phyloP scores from a whole-genome alignment of 2,888 invertebrate species.

The Malachius bipustulatus region DNA sequence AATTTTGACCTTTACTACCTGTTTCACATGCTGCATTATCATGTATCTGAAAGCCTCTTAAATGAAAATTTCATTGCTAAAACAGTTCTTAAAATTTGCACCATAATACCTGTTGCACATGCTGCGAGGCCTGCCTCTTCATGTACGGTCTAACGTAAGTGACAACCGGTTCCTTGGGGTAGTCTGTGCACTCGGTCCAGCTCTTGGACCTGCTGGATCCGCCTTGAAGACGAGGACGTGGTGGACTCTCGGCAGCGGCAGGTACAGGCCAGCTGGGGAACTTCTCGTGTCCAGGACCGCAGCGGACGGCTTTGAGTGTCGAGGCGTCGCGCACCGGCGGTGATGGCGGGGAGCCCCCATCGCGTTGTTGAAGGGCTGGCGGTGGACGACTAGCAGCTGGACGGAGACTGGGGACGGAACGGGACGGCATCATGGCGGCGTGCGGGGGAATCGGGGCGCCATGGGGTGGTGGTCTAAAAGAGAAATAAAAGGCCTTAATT shows the following conservation, averaged over 20 bases:
- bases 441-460: conserved; percentile 18
- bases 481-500: no score
- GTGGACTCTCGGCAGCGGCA: conserved; percentile 43
- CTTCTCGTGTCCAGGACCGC: conserved; percentile 61
- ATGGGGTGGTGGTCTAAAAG: conserved; percentile 14
- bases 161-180: conserved; percentile 54
- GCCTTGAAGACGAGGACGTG: conserved; percentile 36
- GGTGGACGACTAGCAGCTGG: conserved; percentile 8
- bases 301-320: conserved; percentile 52
- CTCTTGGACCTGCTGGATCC: conserved; percentile 55
- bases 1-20: no score
- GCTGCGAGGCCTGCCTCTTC: conserved; percentile 45
- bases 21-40: no score
- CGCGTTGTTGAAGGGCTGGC: conserved; percentile 22
- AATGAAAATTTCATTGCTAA: no score
- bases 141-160: conserved; percentile 51
- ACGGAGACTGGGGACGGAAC: conserved; percentile 38
- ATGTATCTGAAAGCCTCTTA: no score
- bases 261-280: conserved; percentile 64
- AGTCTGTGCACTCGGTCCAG: conserved; percentile 59
- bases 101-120: conserved; percentile 51
- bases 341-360: conserved; percentile 42
- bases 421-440: conserved; percentile 37
- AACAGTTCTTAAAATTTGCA: no score
- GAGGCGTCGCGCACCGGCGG: conserved; percentile 56